Conservation (phyloP, 1,140 invertebrate genomes). For the Teleogryllus occipitalis region DNA sequence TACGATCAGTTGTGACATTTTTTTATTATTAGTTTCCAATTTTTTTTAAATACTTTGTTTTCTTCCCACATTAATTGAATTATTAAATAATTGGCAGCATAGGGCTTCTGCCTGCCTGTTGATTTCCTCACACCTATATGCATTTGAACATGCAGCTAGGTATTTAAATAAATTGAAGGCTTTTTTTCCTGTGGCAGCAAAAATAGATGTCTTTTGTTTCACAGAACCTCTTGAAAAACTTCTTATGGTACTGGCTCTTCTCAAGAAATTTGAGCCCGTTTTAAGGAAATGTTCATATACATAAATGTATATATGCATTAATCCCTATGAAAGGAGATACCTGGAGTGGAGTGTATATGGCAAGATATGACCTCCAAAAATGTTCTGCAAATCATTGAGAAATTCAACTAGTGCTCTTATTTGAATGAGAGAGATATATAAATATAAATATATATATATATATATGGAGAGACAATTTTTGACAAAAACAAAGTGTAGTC, state of each 20-base stretch:
- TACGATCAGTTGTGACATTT: too few relatives aligned
- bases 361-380: not conserved
- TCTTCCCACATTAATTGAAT: not conserved
- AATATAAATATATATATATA: not conserved
- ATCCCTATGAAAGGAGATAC: not conserved
- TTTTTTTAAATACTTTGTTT: too few relatives aligned
- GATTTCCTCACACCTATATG: not conserved
- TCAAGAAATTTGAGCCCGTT: not conserved
- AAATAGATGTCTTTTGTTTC: not conserved
- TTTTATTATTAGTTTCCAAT: too few relatives aligned
- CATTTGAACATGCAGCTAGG: not conserved
- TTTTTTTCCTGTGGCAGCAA: not conserved
- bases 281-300: not conserved
- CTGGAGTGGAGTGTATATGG: not conserved
- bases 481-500: constrained; percentile 1
- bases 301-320: not conserved
- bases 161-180: not conserved
- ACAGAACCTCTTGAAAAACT: too few relatives aligned
- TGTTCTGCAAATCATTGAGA: not conserved
- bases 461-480: constrained; percentile 1
- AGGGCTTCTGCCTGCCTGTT: not conserved
- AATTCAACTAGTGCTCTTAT: not conserved
- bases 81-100: not conserved
- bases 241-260: not conserved
- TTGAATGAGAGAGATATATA: constrained; percentile 1